Evolutionary conservation across 2,113 vertebrate species (phyloP).

Genomic region (Nibea albiflora): DNA sequence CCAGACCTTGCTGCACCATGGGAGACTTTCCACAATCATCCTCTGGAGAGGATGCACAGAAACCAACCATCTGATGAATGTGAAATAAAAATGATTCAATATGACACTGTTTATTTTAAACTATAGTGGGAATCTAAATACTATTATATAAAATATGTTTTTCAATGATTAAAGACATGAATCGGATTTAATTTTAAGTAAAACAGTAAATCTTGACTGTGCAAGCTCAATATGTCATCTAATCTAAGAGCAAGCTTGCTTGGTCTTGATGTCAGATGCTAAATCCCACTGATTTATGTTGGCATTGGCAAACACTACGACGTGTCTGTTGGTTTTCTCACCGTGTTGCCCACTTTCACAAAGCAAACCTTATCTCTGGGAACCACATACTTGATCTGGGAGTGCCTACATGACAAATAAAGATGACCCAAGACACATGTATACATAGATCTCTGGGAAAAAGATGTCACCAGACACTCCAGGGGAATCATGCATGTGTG

Average conservation of each 20-base stretch:
- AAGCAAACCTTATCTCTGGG: slow-evolving; percentile 52
- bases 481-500: slow-evolving; percentile 74
- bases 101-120: slow-evolving; percentile 58
- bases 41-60: slow-evolving; percentile 50
- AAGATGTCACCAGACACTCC: slow-evolving; percentile 66
- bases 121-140: slow-evolving; percentile 14
- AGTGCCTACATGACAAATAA: slow-evolving; percentile 59
- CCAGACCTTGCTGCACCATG: slow-evolving; percentile 56
- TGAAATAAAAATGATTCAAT: slow-evolving; percentile 53
- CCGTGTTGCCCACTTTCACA: slow-evolving; percentile 12
- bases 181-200: background rate
- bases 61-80: slow-evolving; percentile 28
- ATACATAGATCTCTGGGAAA: slow-evolving; percentile 81
- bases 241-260: background rate
- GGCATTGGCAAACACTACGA: background rate
- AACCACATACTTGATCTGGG: slow-evolving; percentile 47
- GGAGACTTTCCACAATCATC: slow-evolving; percentile 44
- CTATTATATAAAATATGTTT: slow-evolving; percentile 24
- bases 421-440: slow-evolving; percentile 64
- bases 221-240: background rate
- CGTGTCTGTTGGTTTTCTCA: slow-evolving; percentile 31
- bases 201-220: background rate
- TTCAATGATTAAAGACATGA: slow-evolving; percentile 15
- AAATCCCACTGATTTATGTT: slow-evolving; percentile 27
- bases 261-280: background rate